Percentiles rank a stretch among this genome's conserved stretches.
Evolutionary conservation across 2,888 invertebrate genomes (phyloP).

Genomic region (Piscicola geometra): DNA sequence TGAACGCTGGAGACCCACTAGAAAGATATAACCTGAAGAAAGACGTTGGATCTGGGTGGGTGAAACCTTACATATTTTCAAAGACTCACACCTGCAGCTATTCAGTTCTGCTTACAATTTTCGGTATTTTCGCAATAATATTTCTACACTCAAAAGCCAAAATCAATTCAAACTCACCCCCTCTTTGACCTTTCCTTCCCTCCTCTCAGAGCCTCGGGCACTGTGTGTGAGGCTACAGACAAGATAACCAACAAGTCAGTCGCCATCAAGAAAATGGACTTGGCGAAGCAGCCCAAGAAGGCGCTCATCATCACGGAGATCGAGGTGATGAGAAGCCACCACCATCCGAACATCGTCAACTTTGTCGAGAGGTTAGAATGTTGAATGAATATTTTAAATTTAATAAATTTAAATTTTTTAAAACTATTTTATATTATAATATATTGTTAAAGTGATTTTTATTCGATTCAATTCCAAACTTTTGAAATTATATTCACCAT

Average conservation of each 20-base stretch:
- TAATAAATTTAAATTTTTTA: too few relatives aligned
- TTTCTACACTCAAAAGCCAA: too few relatives aligned
- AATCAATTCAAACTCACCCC: too few relatives aligned
- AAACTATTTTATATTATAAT: too few relatives aligned
- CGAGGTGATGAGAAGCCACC: conserved; percentile 98
- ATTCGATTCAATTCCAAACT: too few relatives aligned
- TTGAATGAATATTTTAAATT: neutral
- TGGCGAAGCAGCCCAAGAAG: conserved; percentile 96
- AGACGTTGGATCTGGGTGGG: conserved; percentile 46
- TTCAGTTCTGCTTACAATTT: too few relatives aligned
- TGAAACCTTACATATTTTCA: too few relatives aligned
- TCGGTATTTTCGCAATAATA: neutral
- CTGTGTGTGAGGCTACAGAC: conserved; percentile 96
- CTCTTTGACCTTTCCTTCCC: too few relatives aligned
- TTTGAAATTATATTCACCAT: too few relatives aligned
- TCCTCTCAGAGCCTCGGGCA: conserved; percentile 78
- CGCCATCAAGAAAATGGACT: conserved; percentile 98
- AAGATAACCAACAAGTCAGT: conserved; percentile 96
- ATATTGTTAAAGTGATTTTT: too few relatives aligned
- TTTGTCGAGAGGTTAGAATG: conserved; percentile 77
- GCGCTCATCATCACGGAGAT: conserved; percentile 99
- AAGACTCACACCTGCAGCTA: too few relatives aligned
- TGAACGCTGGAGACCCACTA: conserved; percentile 41
- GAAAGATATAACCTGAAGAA: conserved; percentile 43
- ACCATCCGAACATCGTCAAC: conserved; percentile 97